These are phyloP conservation scores for Heliconius ismenius DNA, from an alignment of 2,888 invertebrate species.

Conservation along the genomic window DNA sequence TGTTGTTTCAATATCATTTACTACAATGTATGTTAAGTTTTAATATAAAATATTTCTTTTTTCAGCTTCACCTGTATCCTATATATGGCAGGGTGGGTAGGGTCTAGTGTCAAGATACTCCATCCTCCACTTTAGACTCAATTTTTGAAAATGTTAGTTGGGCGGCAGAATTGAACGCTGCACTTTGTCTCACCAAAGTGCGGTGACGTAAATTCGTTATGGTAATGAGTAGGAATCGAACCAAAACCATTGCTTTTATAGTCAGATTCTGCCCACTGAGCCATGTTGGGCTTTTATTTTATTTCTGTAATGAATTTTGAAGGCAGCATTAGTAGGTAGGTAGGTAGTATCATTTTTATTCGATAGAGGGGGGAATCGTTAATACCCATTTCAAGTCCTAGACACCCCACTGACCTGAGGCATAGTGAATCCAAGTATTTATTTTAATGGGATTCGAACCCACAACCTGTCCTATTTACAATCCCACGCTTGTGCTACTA, in stretches of 20 bases:
- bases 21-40: background rate
- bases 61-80: background rate
- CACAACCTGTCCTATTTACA: too few relatives aligned
- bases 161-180: background rate
- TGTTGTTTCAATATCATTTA: slow-evolving; percentile 8
- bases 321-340: too few relatives aligned
- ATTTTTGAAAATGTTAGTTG: background rate
- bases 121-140: background rate
- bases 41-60: background rate
- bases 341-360: too few relatives aligned
- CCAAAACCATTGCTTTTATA: background rate
- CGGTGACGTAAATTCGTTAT: background rate
- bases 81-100: background rate
- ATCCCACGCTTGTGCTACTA: too few relatives aligned
- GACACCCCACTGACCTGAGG: too few relatives aligned
- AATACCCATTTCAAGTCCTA: too few relatives aligned
- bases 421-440: too few relatives aligned
- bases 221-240: background rate
- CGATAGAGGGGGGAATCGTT: too few relatives aligned
- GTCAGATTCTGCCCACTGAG: background rate
- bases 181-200: background rate
- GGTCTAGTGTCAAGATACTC: background rate
- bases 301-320: too few relatives aligned
- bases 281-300: too few relatives aligned
- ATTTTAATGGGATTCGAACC: too few relatives aligned